Conservation (phyloP, 2,113 vertebrate species). For the Osmerus mordax region DNA sequence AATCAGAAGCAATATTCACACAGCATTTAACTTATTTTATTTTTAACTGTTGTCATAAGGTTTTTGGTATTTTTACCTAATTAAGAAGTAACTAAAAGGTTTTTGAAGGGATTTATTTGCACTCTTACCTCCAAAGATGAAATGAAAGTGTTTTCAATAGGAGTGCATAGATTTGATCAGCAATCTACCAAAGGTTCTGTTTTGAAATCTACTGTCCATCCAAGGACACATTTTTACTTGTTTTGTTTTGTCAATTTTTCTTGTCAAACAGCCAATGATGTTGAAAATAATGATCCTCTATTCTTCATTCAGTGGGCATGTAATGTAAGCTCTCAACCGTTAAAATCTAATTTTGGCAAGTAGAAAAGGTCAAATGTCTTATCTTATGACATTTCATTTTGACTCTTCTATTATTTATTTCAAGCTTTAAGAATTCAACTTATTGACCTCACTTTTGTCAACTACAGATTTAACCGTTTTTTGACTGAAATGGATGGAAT, state of each 20-base stretch:
- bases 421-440: conserved; percentile 13
- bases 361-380: neutral
- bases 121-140: conserved; percentile 3
- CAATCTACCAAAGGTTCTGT: conserved; percentile 20
- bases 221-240: neutral
- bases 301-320: neutral
- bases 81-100: neutral
- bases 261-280: conserved; percentile 24
- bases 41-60: neutral
- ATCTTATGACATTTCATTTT: neutral
- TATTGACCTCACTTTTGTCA: conserved; percentile 11
- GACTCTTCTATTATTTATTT: conserved; percentile 2
- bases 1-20: conserved; percentile 25
- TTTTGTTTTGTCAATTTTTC: neutral
- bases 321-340: neutral
- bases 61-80: neutral
- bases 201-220: conserved; percentile 15
- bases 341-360: neutral
- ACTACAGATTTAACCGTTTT: conserved; percentile 6
- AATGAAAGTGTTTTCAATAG: conserved; percentile 4
- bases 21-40: conserved; percentile 20
- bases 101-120: conserved; percentile 1
- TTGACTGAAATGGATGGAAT: neutral
- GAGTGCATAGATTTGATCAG: neutral
- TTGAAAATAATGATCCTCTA: neutral